Evolutionary conservation across 2,888 invertebrate genomes (phyloP), one percentile per base, ranked within the genome.

Genomic region (Agrochola lychnidis): DNA sequence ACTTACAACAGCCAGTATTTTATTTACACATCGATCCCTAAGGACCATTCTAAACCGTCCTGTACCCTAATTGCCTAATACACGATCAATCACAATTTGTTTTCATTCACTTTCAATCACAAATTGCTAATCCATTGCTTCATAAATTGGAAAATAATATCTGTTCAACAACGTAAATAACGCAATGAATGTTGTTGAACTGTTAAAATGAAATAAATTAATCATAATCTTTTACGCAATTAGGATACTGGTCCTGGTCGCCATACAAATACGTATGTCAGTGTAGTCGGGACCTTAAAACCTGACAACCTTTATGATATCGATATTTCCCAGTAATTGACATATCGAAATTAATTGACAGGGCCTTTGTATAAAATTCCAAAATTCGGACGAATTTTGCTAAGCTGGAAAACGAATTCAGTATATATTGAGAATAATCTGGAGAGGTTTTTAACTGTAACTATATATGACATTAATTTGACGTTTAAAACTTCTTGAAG

Each of bases 241-340:
- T 30, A 30, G 30, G 30, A 2, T 2, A 30, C 30, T 30, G 16
- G 19, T 45, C 2, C 12, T 40, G 19, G 19, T 69, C 2, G 1
- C 48, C 62, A 45, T 40, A 45, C 10, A 56, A 22, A 57, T 42
- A 14, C 40, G n/a, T 76, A 36, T 45, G 14, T 12, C 40, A 30
- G 19, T 7, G 22, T 19, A 45, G 36, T 48, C 9, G 4, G 0
- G n/a, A 51, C 9, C 36, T 22, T 5, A 12, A 57, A 45, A 4
- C 25, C 10, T 63, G 42, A 68, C 42, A 62, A 67, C 78, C 78
- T 63, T 64, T 42, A 57, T 42, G 62, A 45, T 57, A 77, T 63
- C 56, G n/a, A 63, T 83, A 78, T 83, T 40, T 53, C 14, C 10
- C 45, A 63, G 45, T 83, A 69, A 83, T 79, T 83, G 69, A 63